Percentiles rank a stretch among this genome's conserved stretches.
Conservation (phyloP, 2,113 vertebrate genomes). For the Peucedramus taeniatus region DNA sequence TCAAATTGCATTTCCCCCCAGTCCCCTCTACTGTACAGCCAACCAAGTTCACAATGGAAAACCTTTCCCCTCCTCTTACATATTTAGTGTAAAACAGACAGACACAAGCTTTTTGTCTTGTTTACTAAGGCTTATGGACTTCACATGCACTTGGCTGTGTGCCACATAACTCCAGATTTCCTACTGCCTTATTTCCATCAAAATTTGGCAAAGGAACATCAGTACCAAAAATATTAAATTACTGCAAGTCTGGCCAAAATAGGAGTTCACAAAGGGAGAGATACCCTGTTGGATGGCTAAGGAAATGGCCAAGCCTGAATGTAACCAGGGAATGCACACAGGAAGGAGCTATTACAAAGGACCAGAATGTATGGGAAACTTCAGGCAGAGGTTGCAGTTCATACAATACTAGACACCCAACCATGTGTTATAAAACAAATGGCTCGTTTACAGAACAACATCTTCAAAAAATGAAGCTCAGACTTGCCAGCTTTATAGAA, state of each 20-base stretch:
- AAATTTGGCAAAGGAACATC: neutral
- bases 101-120: neutral
- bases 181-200: neutral
- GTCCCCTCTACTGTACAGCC: neutral
- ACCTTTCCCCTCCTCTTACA: neutral
- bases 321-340: neutral
- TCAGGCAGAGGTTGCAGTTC: neutral
- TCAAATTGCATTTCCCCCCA: neutral
- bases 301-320: neutral
- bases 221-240: neutral
- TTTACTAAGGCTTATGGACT: neutral
- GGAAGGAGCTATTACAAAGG: neutral
- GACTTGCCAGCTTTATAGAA: neutral
- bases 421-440: neutral
- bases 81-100: neutral
- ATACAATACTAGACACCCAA: neutral
- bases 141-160: neutral
- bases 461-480: neutral
- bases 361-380: neutral
- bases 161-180: neutral
- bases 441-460: neutral
- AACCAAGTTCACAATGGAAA: neutral
- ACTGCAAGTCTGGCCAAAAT: neutral
- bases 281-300: neutral
- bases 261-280: neutral